Base-by-base conservation (phyloP, 2,888 invertebrate genomes). In the Caenorhabditis becei region DNA sequence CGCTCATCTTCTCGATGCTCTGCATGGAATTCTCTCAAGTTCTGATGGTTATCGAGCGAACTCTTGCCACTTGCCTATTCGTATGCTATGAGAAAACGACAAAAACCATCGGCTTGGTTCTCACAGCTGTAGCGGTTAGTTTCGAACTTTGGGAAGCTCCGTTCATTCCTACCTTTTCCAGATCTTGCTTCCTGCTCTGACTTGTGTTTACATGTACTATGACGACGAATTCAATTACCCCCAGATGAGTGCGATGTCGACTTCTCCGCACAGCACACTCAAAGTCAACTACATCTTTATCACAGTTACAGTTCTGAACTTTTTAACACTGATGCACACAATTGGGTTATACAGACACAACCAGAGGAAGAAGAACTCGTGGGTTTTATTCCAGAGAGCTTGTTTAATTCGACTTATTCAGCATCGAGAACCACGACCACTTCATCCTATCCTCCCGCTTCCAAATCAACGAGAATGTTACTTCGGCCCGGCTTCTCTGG, bases 241-340 rank as follows among this genome's bases (percentile, higher is more conserved):
- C n/a, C 78, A 78, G 44, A 77, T 70, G 77, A 77, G 63, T 58
- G 56, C 78, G 51, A 71, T 78, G 71, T 41, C 78, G 8, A 78
- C 78, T 59, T 78, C 78, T 4, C 78, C 78, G 1, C 4, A 24
- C 1, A 78, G 78, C 23, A 3, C 11, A 4, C 10, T 37, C 18
- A 72, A 62, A 54, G 37, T 78, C 4, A 78, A 78, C 44, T 71
- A 78, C 8, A 35, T 78, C n/a, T 78, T 78, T 26, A 62, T 72
- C 23, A 47, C 63, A 8, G 37, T 71, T 2, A 78, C 51, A n/a
- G 71, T 78, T 1, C 11, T 61, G 47, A 65, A 71, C 23, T 28
- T 72, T 11, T 2, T 78, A 1, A 66, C 78, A 14, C 32, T 78
- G 7, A 41, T 78, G 66, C 78, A 78, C 49, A 65, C 71, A 0